Conservation (phyloP, 2,888 invertebrate genomes). For the Aspidiotus rigidus region DNA sequence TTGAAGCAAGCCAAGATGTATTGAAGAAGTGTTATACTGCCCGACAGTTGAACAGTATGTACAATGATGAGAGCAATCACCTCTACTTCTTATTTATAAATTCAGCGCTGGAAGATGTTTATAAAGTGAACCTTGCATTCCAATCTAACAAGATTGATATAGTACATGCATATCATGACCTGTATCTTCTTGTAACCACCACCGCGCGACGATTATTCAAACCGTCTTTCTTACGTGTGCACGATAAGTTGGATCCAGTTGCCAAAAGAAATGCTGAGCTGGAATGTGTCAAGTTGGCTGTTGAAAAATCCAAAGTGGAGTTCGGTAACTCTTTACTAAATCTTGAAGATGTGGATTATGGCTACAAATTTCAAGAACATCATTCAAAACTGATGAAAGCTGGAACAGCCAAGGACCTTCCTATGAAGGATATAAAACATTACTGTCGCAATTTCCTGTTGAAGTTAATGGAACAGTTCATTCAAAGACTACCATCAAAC, state of each 20-base stretch:
- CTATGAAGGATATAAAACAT: not conserved
- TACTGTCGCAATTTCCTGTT: not conserved
- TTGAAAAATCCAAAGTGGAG: slow-evolving; percentile 1
- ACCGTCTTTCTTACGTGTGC: not conserved
- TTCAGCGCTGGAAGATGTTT: slow-evolving; percentile 36
- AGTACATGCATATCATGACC: slow-evolving; percentile 34
- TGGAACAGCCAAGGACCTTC: not conserved
- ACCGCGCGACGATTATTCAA: slow-evolving; percentile 34
- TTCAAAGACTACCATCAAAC: slow-evolving; percentile 10
- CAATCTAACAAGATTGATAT: slow-evolving; percentile 36
- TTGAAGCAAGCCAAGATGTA: slow-evolving; percentile 25
- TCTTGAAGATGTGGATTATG: slow-evolving; percentile 11
- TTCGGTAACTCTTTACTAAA: slow-evolving; percentile 2
- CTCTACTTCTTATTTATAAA: slow-evolving; percentile 38
- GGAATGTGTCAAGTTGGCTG: not conserved
- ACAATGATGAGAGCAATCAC: slow-evolving; percentile 36
- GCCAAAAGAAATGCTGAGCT: not conserved
- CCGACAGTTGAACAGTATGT: slow-evolving; percentile 36
- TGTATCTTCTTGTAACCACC: slow-evolving; percentile 33
- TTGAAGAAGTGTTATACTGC: slow-evolving; percentile 37
- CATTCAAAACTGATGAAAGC: not conserved
- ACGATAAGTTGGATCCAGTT: not conserved
- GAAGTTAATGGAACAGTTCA: not conserved
- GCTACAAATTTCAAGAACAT: slow-evolving; percentile 9
- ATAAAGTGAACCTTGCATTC: slow-evolving; percentile 36